Conservation (phyloP, 2,797 vertebrate species). For the Arnoldichthys spilopterus region DNA sequence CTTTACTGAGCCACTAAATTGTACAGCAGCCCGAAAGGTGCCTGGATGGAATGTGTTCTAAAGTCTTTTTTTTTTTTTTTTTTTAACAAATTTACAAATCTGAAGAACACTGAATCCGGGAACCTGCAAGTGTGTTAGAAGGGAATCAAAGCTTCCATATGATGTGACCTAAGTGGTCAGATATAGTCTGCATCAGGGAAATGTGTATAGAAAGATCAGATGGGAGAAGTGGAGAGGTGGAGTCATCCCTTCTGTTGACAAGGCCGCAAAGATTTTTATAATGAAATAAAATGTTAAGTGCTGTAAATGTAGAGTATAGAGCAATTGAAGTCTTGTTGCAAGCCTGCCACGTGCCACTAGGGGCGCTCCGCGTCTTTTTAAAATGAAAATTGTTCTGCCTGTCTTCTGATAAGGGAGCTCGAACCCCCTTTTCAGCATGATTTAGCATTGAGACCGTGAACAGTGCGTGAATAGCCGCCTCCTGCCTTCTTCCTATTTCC, state of each 20-base stretch:
- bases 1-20: conserved; percentile 39
- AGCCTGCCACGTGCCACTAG: background rate
- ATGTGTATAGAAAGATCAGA: background rate
- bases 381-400: background rate
- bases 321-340: background rate
- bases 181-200: conserved; percentile 23
- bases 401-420: background rate
- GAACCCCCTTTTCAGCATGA: background rate
- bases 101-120: background rate
- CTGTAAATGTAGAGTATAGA: no score
- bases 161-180: conserved; percentile 20
- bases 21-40: conserved; percentile 23
- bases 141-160: no score
- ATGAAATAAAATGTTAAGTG: no score
- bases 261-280: no score
- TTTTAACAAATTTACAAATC: background rate
- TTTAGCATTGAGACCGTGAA: background rate
- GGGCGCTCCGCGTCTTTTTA: conserved; percentile 14
- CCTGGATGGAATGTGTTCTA: conserved; percentile 4
- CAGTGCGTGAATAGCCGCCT: background rate
- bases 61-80: conserved; percentile 1
- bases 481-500: no score
- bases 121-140: no score
- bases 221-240: background rate
- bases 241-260: no score